Percentiles rank a stretch among this genome's conserved stretches.
phyloP scores from a whole-genome alignment of 2,888 invertebrate genomes.

The Drosophila nigricruria region DNA sequence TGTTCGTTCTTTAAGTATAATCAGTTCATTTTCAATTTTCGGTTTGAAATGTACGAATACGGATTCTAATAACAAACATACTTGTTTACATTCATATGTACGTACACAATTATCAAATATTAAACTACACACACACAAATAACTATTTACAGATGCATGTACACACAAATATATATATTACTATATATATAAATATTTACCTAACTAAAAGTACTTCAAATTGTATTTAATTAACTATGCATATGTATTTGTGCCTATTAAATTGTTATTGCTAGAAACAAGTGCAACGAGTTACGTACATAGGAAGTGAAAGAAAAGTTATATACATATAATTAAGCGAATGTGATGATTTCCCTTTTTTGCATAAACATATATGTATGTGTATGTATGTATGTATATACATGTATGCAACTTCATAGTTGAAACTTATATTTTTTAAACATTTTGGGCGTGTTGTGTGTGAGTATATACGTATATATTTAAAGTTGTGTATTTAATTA shows the following conservation, averaged over 20 bases:
- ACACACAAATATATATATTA: constrained; percentile 6
- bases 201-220: constrained; percentile 6
- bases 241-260: constrained; percentile 1
- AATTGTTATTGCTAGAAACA: constrained; percentile 24
- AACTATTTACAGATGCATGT: constrained; percentile 13
- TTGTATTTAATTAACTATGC: constrained; percentile 1
- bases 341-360: constrained; percentile 24
- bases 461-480: constrained; percentile 8
- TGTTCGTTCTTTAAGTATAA: constrained; percentile 57
- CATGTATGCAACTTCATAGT: constrained; percentile 4
- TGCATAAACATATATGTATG: constrained; percentile 5
- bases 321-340: constrained; percentile 24
- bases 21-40: constrained; percentile 58
- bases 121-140: neutral
- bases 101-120: constrained; percentile 31
- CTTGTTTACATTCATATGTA: constrained; percentile 35
- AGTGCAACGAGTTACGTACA: constrained; percentile 19
- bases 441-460: neutral
- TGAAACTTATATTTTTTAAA: neutral
- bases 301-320: constrained; percentile 47
- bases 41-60: constrained; percentile 58
- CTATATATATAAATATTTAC: constrained; percentile 3
- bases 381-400: neutral
- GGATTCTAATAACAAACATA: constrained; percentile 43
- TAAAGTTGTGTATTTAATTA: constrained; percentile 8